Percentiles rank a stretch among this genome's conserved stretches.
Evolutionary conservation across 64 coral and sea anemone species (phyloP).

Genomic region (Montipora capricornis): DNA sequence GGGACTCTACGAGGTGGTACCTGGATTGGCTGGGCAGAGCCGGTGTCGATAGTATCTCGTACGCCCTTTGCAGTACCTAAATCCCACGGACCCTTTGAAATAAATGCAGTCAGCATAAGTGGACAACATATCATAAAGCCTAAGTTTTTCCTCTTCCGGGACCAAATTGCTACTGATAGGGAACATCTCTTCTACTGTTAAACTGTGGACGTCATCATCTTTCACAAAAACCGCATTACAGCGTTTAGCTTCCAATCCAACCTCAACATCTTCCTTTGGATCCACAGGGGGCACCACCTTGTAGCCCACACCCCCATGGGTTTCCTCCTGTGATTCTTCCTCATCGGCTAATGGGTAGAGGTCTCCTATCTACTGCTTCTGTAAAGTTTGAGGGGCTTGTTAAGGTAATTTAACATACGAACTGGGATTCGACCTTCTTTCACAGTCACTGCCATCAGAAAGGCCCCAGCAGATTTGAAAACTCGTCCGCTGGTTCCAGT

Average conservation of each 20-base stretch:
- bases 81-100: neutral
- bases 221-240: neutral
- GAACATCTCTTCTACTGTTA: too few species aligned
- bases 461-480: slow-evolving; percentile 6
- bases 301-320: neutral
- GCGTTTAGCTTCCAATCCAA: neutral
- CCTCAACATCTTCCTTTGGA: neutral
- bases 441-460: slow-evolving; percentile 1
- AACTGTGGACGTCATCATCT: too few species aligned
- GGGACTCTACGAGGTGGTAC: neutral
- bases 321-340: neutral
- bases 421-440: slow-evolving; percentile 36
- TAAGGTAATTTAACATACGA: slow-evolving; percentile 19
- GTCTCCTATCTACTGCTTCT: slow-evolving; percentile 9
- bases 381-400: slow-evolving; percentile 26
- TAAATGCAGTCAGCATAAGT: slow-evolving; percentile 8
- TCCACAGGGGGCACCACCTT: neutral
- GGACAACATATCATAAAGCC: too few species aligned
- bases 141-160: too few species aligned
- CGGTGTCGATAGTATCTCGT: neutral
- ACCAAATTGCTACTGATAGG: too few species aligned
- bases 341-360: neutral
- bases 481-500: slow-evolving; percentile 20
- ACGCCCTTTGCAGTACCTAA: neutral
- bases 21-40: neutral